Base-by-base conservation (phyloP, 2,888 invertebrate genomes). In the Gnatocerus cornutus region DNA sequence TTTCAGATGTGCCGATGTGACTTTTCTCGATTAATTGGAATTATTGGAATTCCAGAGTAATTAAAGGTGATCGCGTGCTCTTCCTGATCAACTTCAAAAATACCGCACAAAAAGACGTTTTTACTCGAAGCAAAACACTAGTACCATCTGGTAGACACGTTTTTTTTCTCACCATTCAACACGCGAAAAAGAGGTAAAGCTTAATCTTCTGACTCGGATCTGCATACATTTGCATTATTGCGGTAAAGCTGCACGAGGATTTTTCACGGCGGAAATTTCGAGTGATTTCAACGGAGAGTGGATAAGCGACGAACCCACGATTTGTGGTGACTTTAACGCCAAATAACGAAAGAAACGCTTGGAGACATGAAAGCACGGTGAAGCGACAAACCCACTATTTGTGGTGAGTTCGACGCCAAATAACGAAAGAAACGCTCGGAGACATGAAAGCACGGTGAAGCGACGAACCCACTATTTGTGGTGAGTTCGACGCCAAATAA, bases 11-110 rank as follows among this genome's bases (percentile, higher is more conserved):
- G 45, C 46, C 43, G 33, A 63, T 53, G 53, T 63, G 41, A 10
- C 9, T 56, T 56, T 56, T 56, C 37, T 27, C 29, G 50, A 50
- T 50, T 50, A 50, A 50, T 50, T 50, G 50, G 55, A 55, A 37
- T 55, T 33, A 50, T 10, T 37, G 43, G 29, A 29, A 58, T 58
- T 58, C 58, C 14, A 9, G 1, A 10, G 30, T 58, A 58, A 58
- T 58, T 58, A 21, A 58, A 58, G 58, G 21, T 30, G 16, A 45
- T 41, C 39, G 55, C 46, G 21, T 21, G 46, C 13, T 13, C 9
- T 46, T 13, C 41, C 10, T 12, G 41, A 41, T 4, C n/a, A 33
- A 33, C 21, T 21, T 21, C 21, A 21, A 21, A 21, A 3, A 21
- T 21, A 21, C 21, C 21, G 21, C 21, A 21, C 21, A 21, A 21